Conservation (phyloP, 2,797 vertebrate species). For the Crypturellus tataupa region DNA sequence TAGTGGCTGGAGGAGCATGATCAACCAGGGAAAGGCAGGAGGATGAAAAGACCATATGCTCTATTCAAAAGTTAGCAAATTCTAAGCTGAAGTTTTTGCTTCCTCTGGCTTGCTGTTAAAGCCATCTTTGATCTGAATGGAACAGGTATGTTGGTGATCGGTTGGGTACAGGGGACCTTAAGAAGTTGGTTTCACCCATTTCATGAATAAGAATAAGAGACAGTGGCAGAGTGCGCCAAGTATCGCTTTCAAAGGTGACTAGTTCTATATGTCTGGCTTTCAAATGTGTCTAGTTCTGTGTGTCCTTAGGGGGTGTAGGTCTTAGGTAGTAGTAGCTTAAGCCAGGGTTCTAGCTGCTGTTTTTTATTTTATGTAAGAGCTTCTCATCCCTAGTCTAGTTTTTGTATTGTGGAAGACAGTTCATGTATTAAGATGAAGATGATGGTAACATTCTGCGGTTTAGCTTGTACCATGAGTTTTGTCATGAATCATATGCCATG, state of each 20-base stretch:
- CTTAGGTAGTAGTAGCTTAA: neutral
- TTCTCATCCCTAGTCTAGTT: neutral
- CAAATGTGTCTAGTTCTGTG: neutral
- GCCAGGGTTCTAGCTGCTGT: rapidly evolving
- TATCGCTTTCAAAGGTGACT: neutral
- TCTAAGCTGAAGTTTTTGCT: neutral
- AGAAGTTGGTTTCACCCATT: neutral
- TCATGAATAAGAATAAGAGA: neutral
- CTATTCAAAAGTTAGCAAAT: neutral
- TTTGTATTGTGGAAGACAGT: neutral
- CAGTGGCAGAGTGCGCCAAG: neutral
- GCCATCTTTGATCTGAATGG: neutral
- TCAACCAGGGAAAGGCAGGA: neutral
- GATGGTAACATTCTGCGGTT: neutral
- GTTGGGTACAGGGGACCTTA: neutral
- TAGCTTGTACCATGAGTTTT: rapidly evolving
- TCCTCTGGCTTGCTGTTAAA: neutral
- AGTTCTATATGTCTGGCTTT: neutral
- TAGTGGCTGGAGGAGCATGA: neutral
- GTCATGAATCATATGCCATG: neutral
- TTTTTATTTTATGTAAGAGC: neutral
- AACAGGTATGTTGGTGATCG: neutral
- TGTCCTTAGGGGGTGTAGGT: rapidly evolving
- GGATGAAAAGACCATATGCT: neutral
- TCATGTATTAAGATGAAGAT: neutral